Percentiles rank a stretch among this genome's conserved stretches.
Conservation (phyloP, 2,888 invertebrate species). For the Cistogaster globosa region DNA sequence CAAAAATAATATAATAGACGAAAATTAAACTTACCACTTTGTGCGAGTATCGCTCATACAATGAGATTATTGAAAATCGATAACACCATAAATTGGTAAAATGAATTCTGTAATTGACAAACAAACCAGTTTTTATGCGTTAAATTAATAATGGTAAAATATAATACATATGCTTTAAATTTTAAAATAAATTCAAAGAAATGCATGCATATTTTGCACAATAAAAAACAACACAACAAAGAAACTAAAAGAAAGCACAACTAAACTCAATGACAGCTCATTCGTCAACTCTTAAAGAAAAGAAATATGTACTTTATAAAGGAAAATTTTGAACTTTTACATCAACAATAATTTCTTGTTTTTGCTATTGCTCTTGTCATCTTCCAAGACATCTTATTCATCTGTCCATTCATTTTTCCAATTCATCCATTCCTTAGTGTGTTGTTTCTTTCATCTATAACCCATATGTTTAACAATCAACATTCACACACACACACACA, state of each 20-base stretch:
- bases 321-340: slow-evolving; percentile 69
- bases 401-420: slow-evolving; percentile 50
- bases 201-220: not conserved
- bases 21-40: slow-evolving; percentile 30
- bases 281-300: slow-evolving; percentile 75
- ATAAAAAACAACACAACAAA: not conserved
- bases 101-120: slow-evolving; percentile 57
- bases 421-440: slow-evolving; percentile 48
- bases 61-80: slow-evolving; percentile 9
- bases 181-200: slow-evolving; percentile 23
- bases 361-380: slow-evolving; percentile 48
- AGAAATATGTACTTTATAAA: slow-evolving; percentile 30
- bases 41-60: not conserved
- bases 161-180: slow-evolving; percentile 14
- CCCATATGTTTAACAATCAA: not conserved
- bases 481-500: not conserved
- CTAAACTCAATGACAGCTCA: slow-evolving; percentile 73
- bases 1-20: slow-evolving; percentile 20
- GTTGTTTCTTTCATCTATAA: slow-evolving; percentile 47
- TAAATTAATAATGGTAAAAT: slow-evolving; percentile 23
- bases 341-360: slow-evolving; percentile 61
- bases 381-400: slow-evolving; percentile 55
- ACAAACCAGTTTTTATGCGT: not conserved
- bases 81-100: slow-evolving; percentile 42
- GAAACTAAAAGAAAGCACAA: slow-evolving; percentile 2